These are phyloP conservation scores for Synanceia verrucosa DNA, from an alignment of 2,797 vertebrate genomes.

Conservation along the genomic window DNA sequence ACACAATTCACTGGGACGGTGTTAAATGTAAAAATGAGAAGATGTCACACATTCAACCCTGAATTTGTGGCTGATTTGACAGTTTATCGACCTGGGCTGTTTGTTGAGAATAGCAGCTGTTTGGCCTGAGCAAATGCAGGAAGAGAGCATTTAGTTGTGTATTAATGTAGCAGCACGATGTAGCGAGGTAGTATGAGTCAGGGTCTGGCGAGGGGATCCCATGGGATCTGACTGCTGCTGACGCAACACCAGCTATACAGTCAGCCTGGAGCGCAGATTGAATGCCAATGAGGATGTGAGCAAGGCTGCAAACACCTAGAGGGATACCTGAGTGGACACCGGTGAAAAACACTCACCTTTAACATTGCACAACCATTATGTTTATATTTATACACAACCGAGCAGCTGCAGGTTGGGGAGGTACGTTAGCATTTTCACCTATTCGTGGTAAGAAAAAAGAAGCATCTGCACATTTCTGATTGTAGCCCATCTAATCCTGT, in stretches of 20 bases:
- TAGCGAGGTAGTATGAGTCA: constrained; percentile 69
- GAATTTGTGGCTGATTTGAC: constrained; percentile 41
- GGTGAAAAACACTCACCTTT: constrained; percentile 4
- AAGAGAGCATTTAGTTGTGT: constrained; percentile 24
- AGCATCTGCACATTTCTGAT: constrained; percentile 58
- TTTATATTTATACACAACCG: background rate
- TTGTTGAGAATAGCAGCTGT: constrained; percentile 22
- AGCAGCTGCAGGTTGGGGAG: background rate
- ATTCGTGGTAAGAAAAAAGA: constrained; percentile 21
- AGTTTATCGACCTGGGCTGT: constrained; percentile 23
- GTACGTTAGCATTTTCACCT: constrained; percentile 1
- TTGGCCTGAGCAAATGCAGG: constrained; percentile 13
- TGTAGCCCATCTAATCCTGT: constrained; percentile 65
- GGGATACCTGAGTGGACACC: background rate
- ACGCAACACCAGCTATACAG: constrained; percentile 60
- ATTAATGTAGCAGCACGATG: constrained; percentile 26
- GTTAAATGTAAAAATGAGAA: constrained; percentile 24
- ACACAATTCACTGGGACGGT: constrained; percentile 4
- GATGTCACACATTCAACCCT: constrained; percentile 11
- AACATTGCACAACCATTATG: background rate
- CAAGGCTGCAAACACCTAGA: constrained; percentile 21
- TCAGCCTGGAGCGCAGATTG: constrained; percentile 47
- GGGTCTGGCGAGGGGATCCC: constrained; percentile 70
- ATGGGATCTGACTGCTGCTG: constrained; percentile 52
- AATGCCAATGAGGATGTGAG: constrained; percentile 66